Conservation (phyloP, 2,113 vertebrate species). For the Chaetodon auriga region DNA sequence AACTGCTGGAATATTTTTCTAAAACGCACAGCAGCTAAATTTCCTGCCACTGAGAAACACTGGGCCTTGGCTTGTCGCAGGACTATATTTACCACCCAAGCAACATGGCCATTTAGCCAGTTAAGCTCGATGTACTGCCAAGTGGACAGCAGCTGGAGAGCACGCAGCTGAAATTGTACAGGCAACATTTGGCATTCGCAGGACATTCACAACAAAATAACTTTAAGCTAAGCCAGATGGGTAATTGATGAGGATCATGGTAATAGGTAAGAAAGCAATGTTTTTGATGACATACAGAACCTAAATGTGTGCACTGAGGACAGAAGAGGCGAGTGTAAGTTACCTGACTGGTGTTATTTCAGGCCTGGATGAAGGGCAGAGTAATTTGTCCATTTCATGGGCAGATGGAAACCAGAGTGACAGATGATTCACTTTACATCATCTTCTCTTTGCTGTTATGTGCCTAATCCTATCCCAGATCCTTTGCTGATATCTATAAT, state of each 20-base stretch:
- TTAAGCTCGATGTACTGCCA: conserved; percentile 64
- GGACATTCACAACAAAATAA: conserved; percentile 60
- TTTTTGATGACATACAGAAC: conserved; percentile 24
- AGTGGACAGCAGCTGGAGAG: conserved; percentile 71
- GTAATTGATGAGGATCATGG: conserved; percentile 57
- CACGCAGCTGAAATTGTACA: conserved; percentile 56
- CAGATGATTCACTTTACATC: conserved; percentile 65
- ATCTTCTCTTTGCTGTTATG: conserved; percentile 46
- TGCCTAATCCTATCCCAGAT: conserved; percentile 47
- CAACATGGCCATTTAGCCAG: conserved; percentile 54
- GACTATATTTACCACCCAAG: conserved; percentile 60
- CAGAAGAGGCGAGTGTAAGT: conserved; percentile 15
- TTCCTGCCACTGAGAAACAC: conserved; percentile 40
- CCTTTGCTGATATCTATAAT: conserved; percentile 46
- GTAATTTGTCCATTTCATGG: conserved; percentile 56
- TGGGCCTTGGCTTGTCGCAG: conserved; percentile 50
- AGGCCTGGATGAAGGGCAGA: conserved; percentile 40
- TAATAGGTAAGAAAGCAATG: conserved; percentile 41
- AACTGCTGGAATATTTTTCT: conserved; percentile 20
- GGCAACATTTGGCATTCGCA: conserved; percentile 67
- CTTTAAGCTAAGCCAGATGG: conserved; percentile 60
- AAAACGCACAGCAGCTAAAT: conserved; percentile 46
- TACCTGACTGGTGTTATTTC: conserved; percentile 50
- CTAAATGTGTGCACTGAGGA: conserved; percentile 36
- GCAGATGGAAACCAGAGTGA: conserved; percentile 68